These are phyloP conservation scores for Pseudopipra pipra DNA, from an alignment of 2,113 vertebrate genomes.

Conservation along the genomic window DNA sequence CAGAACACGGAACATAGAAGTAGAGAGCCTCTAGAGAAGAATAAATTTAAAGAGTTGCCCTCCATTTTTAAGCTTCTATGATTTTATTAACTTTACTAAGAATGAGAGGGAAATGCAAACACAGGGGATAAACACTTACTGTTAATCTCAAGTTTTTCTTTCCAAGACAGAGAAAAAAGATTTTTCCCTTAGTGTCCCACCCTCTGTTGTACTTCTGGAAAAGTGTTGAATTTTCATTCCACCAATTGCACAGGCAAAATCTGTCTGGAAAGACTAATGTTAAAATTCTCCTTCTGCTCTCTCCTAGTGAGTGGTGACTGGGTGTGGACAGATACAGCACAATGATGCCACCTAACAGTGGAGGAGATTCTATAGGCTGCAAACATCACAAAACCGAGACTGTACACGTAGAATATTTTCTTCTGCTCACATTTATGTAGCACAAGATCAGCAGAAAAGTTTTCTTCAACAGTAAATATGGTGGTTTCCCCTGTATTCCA, in stretches of 20 bases:
- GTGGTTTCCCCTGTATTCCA: background rate
- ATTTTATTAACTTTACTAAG: background rate
- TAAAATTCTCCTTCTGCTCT: background rate
- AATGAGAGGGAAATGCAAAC: background rate
- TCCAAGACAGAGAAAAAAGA: background rate
- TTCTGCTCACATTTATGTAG: background rate
- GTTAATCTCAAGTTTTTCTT: background rate
- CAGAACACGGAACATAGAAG: constrained; percentile 30
- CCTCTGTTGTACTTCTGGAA: background rate
- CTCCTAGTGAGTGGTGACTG: rapidly evolving
- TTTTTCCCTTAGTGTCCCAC: background rate
- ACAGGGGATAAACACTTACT: background rate
- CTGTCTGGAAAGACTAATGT: background rate
- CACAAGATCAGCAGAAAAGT: background rate
- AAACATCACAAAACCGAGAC: background rate
- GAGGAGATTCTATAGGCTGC: background rate
- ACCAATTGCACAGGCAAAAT: background rate
- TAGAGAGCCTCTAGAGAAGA: constrained; percentile 29
- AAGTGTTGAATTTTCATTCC: background rate
- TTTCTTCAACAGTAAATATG: background rate
- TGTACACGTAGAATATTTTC: background rate
- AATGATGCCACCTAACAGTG: background rate
- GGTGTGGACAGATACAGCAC: background rate
- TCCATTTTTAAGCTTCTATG: constrained; percentile 7
- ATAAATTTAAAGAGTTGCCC: constrained; percentile 41